Base-by-base conservation (phyloP, 2,888 invertebrate species). In the Cataglyphis livida region DNA sequence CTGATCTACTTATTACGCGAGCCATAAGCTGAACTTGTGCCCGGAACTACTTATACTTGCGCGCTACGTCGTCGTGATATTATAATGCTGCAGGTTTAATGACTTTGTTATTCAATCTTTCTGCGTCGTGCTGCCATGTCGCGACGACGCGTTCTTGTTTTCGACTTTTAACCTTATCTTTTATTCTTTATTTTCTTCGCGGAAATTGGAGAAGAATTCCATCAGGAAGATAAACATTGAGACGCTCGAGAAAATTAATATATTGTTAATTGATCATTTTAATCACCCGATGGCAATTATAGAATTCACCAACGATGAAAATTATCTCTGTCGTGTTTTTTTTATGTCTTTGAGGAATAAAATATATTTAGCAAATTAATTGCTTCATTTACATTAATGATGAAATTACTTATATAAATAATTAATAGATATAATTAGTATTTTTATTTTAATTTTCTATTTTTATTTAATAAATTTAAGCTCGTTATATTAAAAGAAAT, bases 1-100 rank as follows among this genome's bases (percentile, higher is more conserved):
- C 32, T 76, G 54, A 68, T 68, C 41, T 38, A 76, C 54, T 68
- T 76, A 68, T 68, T 76, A 28, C 57, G 54, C 76, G 41, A 68
- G 41, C 15, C 76, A 41, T 68, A 68, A 76, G 57, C 75, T 54
- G 25, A 76, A 76, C 68, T 76, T 76, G 44, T 54, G 41, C 57
- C 15, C 68, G 68, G 41, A 76, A 68, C 76, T 76, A 57, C 68
- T 76, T 76, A 76, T 54, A 41, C 57, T 66, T 48, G 4, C 18
- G 4, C 18, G 48, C 41, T 28, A 51, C 68, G 28, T n/a, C 32
- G 62, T 25, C 68, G 41, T 57, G 57, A 76, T 68, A 76, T 76
- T 76, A 68, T 76, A 68, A 76, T 68, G 68, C 15, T 76, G 76
- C 32, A 76, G 68, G 32, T 76, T 76, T 76, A 68, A 76, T 68